Base-by-base conservation (phyloP, 30 jellyfish, hydroid and myxozoan genomes). In the Catostylus mosaicus region DNA sequence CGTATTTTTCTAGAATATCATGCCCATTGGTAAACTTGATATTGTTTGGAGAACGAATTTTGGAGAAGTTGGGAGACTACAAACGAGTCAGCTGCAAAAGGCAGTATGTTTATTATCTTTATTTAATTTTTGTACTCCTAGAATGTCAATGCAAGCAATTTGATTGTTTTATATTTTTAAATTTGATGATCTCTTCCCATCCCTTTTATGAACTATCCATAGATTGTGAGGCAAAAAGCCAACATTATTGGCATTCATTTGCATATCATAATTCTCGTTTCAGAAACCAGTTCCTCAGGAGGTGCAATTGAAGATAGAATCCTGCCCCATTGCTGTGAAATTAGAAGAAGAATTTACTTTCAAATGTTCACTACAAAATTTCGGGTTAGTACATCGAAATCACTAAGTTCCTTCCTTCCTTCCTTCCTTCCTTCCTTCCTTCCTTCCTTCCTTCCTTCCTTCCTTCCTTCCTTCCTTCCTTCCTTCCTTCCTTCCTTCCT, bases 21-120 rank as follows among this genome's bases (percentile, higher is more conserved):
- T 78, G 29, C 92, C 97, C 0, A 77, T 92, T 54, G 98, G 98
- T 2, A 92, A 92, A 76, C 67, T 92, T 9, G 98, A 92, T 54
- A 92, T 92, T 57, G 96, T 92, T 4, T 92, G 98, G 98, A 61
- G 95, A 38, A 92, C 98, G 0, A 92, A 92, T 64, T 92, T 92
- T 73, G 98, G 98, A n/a, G 98, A 92, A 43, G 32, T 56, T 48
- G 98, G 98, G 1, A 83, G 98, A 37, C 90, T 92, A 36, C 98
- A 92, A 60, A 92, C 98, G 2, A 92, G 98, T 57, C 96, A 92
- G 57, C 89, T 92, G 40, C 98, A 92, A 43, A 76, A 96, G 67
- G 68, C 89, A 50, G 98, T 92, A 52, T 47, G 72, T 46, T 1
- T 0, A 30, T 14, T 23, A 38, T 7, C 47, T 46, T 10, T 20